These are phyloP conservation scores for Bombylius major DNA, from an alignment of 2,888 invertebrate species.

Conservation along the genomic window DNA sequence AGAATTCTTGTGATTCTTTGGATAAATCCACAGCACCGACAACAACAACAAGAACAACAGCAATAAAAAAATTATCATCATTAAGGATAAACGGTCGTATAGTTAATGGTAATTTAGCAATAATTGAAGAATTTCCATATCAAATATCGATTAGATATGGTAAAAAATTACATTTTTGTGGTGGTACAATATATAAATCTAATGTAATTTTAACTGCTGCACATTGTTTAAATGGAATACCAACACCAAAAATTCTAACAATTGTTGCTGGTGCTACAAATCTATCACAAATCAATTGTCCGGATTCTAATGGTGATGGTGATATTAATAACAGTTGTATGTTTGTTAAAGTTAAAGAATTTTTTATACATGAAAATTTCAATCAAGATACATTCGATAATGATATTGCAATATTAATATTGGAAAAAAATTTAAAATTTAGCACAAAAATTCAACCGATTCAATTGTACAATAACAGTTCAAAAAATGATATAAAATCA, in stretches of 20 bases:
- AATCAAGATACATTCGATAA: not conserved
- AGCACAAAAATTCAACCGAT: slow-evolving; percentile 26
- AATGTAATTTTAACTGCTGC: slow-evolving; percentile 1
- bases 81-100: not conserved
- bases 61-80: not conserved
- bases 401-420: not conserved
- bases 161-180: not conserved
- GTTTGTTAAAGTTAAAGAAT: not conserved
- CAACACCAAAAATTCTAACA: not conserved
- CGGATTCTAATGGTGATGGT: not conserved
- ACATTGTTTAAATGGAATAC: not conserved
- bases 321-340: not conserved
- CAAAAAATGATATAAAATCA: not conserved
- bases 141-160: not conserved
- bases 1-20: no score
- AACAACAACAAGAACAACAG: not conserved
- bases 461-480: no score
- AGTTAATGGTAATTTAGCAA: not conserved
- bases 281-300: not conserved
- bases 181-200: not conserved
- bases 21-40: no score
- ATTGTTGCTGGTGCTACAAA: not conserved
- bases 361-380: not conserved
- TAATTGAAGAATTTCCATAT: slow-evolving; percentile 2
- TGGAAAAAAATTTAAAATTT: slow-evolving; percentile 24